Base-by-base conservation (phyloP, 2,888 invertebrate species). In the Diarsia brunnea region DNA sequence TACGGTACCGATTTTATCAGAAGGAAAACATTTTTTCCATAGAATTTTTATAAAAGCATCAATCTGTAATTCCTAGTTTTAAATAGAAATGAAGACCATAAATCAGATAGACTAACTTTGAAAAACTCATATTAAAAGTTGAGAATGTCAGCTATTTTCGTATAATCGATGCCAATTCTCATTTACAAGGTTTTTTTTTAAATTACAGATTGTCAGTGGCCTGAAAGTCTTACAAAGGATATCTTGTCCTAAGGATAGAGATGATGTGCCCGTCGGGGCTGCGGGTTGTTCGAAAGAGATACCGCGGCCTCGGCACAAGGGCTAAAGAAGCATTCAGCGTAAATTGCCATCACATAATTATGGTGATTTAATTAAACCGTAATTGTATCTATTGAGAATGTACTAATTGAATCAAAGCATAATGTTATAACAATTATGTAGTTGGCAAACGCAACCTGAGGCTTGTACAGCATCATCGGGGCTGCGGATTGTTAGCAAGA, bases 361-460 rank as follows among this genome's bases (percentile, higher is more conserved):
- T 58, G 21, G n/a, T 73, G 49, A 75, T 75, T 70, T 21, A 69
- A 67, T 79, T 69, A 70, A 49, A 31, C 73, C 79, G 38, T 86
- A 65, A 71, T 77, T 73, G 58, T 73, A 71, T 75, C 75, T 60
- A 75, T 76, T 65, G 82, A 74, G 65, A 64, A 77, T 75, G 64
- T 69, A 61, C 64, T 69, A 72, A 88, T 81, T 77, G 43, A 85
- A 84, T 84, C 78, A 81, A 78, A 79, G 68, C 78, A 55, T 84
- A 82, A 77, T 86, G 76, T 77, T 66, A 74, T 68, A 80, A 86
- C 79, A 82, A 86, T 85, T 80, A 82, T 53, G 70, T 81, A 51
- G 75, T 43, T 76, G 64, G 80, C 66, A 86, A 76, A 77, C 67
- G 69, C 73, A 86, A 84, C 88, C 79, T 61, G 58, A 53, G 43